Conservation (phyloP, 2,797 vertebrate genomes). For the Spinus pinus region DNA sequence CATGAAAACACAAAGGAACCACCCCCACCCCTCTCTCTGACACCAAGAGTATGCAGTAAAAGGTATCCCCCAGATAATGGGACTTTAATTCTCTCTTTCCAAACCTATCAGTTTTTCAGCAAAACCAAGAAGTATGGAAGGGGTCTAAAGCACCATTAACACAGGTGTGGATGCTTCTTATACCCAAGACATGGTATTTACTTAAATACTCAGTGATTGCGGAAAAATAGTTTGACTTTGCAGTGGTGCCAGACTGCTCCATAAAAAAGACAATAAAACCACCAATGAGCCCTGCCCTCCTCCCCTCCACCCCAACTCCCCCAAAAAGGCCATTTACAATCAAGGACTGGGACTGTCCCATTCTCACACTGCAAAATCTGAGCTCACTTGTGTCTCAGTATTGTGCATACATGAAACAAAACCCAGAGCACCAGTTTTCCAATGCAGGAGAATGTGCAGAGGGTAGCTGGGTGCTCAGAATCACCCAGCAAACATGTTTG, state of each 20-base stretch:
- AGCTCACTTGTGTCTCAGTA: background rate
- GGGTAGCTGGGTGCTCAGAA: background rate
- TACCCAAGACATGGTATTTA: background rate
- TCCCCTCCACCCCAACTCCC: background rate
- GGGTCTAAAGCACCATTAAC: background rate
- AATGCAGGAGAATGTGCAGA: background rate
- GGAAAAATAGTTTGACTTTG: background rate
- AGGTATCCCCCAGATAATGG: fast-evolving
- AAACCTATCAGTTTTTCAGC: background rate
- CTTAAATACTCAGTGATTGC: background rate
- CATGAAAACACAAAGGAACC: background rate
- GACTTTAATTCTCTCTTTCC: background rate
- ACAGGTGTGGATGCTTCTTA: background rate
- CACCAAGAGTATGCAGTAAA: background rate
- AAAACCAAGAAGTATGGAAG: background rate
- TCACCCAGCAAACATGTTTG: fast-evolving
- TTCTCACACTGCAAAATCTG: background rate
- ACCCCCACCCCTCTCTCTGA: fast-evolving
- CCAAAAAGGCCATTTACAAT: background rate
- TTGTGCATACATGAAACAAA: background rate
- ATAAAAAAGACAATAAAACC: background rate
- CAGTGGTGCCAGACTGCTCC: background rate
- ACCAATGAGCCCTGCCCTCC: background rate
- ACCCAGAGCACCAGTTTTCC: background rate
- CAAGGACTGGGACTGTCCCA: background rate